Percentiles rank a stretch among this genome's conserved stretches.
These are phyloP conservation scores for Sarcophilus harrisii DNA, from an alignment of 2,797 vertebrate genomes.

Conservation along the genomic window DNA sequence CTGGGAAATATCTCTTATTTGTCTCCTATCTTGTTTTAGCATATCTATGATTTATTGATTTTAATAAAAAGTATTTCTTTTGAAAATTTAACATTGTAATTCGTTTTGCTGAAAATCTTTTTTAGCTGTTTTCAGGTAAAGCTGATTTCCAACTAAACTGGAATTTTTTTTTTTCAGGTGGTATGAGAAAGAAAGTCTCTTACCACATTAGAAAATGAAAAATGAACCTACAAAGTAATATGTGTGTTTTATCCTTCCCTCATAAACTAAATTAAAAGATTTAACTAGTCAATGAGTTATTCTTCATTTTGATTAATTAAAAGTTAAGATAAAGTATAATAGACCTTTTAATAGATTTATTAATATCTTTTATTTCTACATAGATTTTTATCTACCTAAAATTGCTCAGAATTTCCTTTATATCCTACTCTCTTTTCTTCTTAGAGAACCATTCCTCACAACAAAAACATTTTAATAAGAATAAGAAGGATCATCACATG, in stretches of 20 bases:
- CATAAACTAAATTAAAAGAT: slow-evolving; percentile 17
- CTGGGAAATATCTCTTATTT: slow-evolving; percentile 63
- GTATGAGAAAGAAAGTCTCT: slow-evolving; percentile 4
- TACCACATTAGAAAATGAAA: slow-evolving; percentile 33
- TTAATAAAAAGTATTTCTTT: neutral
- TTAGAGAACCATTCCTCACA: neutral
- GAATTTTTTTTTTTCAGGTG: slow-evolving; percentile 15
- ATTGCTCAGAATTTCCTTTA: neutral
- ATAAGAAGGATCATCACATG: neutral
- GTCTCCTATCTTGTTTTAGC: slow-evolving; percentile 64
- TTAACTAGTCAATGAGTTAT: slow-evolving; percentile 32
- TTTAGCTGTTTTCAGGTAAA: slow-evolving; percentile 48
- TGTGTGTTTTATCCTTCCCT: slow-evolving; percentile 40
- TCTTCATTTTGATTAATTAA: slow-evolving; percentile 44
- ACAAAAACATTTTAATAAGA: neutral
- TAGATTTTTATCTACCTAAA: neutral
- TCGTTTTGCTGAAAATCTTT: slow-evolving; percentile 45
- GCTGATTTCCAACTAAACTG: neutral
- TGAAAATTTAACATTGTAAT: slow-evolving; percentile 29
- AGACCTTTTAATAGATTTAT: neutral
- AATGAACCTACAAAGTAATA: neutral
- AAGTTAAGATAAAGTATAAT: slow-evolving; percentile 30
- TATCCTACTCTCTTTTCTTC: neutral
- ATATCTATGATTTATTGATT: slow-evolving; percentile 55
- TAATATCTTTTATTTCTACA: neutral